Evolutionary conservation across 2,797 vertebrate genomes (phyloP), one percentile per base, ranked within the genome.

Genomic region (Lindbergichthys nudifrons): DNA sequence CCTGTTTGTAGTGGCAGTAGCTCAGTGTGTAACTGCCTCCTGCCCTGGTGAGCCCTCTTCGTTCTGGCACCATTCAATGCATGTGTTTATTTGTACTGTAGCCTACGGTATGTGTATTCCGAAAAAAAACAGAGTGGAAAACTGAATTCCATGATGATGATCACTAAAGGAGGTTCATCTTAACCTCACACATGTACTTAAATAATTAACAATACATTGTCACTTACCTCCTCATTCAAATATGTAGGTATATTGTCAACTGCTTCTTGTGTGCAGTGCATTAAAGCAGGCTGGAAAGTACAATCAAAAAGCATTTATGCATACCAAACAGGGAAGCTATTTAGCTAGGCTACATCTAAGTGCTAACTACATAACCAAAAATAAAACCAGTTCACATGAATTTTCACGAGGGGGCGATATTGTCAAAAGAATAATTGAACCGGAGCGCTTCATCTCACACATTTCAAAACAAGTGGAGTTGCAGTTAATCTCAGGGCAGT

Each of bases 391-490:
- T 65, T 73, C 1, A 36, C 13, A 10, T 8, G 0, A 1, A 16
- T 19, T 0, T n/a, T 12, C 91, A 81, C 82, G 46, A 90, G 91
- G 72, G 56, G 86, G 88, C 70, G 63, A 39, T 74, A 41, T 84
- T 77, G 70, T 47, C 26, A 16, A 56, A 59, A 36, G 79, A 68
- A 83, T 66, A 2, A 46, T 10, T 43, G 8, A 57, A 18, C 12
- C 23, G 5, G 5, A 2, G 7, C 0, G 3, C 47, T 8, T 65
- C 23, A 1, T 52, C 3, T 26, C 26, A 26, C 21, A 19, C 48
- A 4, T 54, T 32, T 56, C 5, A 57, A 41, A 61, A 65, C 32
- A 52, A 52, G 19, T 42, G n/a, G 4, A 15, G 15, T n/a, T 58
- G n/a, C 21, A 64, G 47, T 52, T 64, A 4, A 62, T 51, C 16